Percentiles rank a stretch among this genome's conserved stretches.
phyloP scores from a whole-genome alignment of 2,113 vertebrate species.

The Colossoma macropomum region DNA sequence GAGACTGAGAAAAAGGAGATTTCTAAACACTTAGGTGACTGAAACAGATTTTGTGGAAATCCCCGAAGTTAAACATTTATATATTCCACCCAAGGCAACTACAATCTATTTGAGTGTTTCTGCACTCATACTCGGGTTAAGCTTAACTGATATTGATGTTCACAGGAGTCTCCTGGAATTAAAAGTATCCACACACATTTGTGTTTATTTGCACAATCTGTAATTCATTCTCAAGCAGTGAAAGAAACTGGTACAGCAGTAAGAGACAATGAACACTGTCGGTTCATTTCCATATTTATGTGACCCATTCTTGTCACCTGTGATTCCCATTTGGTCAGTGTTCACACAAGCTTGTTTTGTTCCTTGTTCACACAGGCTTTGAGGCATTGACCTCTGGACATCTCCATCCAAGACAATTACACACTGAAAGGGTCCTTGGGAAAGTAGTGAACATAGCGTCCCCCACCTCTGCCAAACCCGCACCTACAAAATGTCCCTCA shows the following conservation, averaged over 20 bases:
- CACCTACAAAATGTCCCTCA: constrained; percentile 22
- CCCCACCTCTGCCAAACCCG: neutral
- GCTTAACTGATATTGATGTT: neutral
- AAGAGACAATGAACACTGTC: no score
- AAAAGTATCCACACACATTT: neutral
- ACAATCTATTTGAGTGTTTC: neutral
- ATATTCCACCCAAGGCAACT: constrained; percentile 6
- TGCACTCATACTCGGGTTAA: neutral
- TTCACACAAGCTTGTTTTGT: constrained; percentile 48
- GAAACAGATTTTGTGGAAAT: constrained; percentile 31
- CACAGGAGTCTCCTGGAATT: neutral
- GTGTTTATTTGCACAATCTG: neutral
- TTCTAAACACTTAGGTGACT: constrained; percentile 8
- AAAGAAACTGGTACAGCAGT: neutral
- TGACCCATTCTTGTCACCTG: constrained; percentile 48
- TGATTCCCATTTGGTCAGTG: constrained; percentile 48
- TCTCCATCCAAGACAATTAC: constrained; percentile 52
- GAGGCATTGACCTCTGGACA: constrained; percentile 54
- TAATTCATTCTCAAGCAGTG: constrained; percentile 4
- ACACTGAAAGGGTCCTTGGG: constrained; percentile 36
- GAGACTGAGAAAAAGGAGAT: neutral
- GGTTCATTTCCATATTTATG: constrained; percentile 39
- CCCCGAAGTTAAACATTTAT: constrained; percentile 22
- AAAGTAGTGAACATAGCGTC: constrained; percentile 37
- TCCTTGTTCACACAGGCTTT: constrained; percentile 38